phyloP scores from a whole-genome alignment of 2,797 vertebrate genomes.

The Sebastes umbrosus region DNA sequence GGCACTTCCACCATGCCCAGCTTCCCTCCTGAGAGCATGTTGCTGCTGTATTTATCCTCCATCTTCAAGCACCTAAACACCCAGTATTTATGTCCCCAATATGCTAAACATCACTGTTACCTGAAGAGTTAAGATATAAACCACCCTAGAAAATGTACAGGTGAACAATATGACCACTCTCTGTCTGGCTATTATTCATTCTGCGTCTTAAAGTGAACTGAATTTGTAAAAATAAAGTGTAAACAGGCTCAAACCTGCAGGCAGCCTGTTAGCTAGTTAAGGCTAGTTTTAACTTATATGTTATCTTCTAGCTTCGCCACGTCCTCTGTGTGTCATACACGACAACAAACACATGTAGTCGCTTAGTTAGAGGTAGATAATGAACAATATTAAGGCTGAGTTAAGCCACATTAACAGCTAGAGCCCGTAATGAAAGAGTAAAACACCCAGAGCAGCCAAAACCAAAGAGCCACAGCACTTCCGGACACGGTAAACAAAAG shows the following conservation, averaged over 20 bases:
- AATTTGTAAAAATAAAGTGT: not conserved
- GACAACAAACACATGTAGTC: not conserved
- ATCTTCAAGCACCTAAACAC: slow-evolving; percentile 64
- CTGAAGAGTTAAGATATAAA: not conserved
- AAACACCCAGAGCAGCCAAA: not conserved
- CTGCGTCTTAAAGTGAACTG: not conserved
- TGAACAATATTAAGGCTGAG: rapidly evolving
- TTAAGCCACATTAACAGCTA: not conserved
- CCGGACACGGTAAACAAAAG: slow-evolving; percentile 60
- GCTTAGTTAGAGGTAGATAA: not conserved
- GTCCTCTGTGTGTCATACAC: not conserved
- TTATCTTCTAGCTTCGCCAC: not conserved
- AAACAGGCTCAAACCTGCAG: not conserved
- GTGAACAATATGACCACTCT: not conserved
- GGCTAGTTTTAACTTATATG: not conserved
- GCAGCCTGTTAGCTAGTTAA: not conserved
- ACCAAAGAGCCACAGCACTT: slow-evolving; percentile 43
- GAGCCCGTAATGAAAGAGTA: not conserved
- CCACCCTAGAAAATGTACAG: too few species aligned
- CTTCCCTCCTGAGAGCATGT: slow-evolving; percentile 87
- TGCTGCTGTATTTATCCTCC: slow-evolving; percentile 94
- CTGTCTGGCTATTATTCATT: not conserved
- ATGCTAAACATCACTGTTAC: slow-evolving; percentile 21
- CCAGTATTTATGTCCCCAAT: not conserved
- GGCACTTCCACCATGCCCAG: slow-evolving; percentile 93